Evolutionary conservation across 1,140 invertebrate genomes (phyloP).

Genomic region (Paralvinella palmiformis): DNA sequence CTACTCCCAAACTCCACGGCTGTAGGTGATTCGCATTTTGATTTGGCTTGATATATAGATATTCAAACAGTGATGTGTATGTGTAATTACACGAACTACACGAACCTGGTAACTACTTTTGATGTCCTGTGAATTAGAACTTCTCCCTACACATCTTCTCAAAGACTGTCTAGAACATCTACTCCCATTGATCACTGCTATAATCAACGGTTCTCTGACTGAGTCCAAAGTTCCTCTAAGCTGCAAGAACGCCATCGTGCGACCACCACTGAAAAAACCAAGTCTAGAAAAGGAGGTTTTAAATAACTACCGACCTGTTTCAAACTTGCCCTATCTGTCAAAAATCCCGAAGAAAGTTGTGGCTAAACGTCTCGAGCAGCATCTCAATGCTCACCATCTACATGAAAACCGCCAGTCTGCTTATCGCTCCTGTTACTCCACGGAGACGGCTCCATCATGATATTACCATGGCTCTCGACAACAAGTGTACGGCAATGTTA

Average conservation of each 20-base stretch:
- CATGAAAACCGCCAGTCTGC: background rate
- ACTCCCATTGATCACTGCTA: background rate
- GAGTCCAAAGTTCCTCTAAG: background rate
- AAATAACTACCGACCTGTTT: background rate
- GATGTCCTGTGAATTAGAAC: too few relatives aligned
- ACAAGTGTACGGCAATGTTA: background rate
- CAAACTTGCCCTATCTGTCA: background rate
- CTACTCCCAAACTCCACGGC: too few relatives aligned
- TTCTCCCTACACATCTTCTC: too few relatives aligned
- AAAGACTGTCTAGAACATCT: background rate
- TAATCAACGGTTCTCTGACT: background rate
- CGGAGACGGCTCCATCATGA: background rate
- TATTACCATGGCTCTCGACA: background rate
- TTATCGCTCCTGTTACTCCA: background rate
- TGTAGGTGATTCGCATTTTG: too few relatives aligned
- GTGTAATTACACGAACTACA: too few relatives aligned
- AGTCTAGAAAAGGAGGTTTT: background rate
- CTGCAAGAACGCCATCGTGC: constrained; percentile 1
- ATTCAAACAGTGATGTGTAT: too few relatives aligned
- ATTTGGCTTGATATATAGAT: too few relatives aligned
- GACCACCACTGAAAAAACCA: background rate
- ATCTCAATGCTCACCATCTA: background rate
- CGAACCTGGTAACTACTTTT: too few relatives aligned
- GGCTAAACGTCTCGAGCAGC: background rate
- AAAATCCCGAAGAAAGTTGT: background rate